Percentiles rank a stretch among this genome's conserved stretches.
phyloP scores from a whole-genome alignment of 2,797 vertebrate species.

The Cirrhinus molitorella region DNA sequence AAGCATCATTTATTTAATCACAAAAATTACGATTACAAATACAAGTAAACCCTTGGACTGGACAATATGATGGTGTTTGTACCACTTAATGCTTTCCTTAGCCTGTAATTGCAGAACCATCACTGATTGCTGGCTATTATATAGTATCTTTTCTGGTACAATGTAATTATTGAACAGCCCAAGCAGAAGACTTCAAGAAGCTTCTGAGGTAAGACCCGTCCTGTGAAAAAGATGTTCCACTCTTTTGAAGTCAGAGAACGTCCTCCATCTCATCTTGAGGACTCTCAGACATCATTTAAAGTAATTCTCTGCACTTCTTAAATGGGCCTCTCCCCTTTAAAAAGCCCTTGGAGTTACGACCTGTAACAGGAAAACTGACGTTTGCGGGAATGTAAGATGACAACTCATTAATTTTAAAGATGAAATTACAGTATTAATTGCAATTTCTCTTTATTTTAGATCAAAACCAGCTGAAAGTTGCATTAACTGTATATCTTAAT shows the following conservation, averaged over 20 bases:
- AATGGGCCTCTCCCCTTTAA: slow-evolving; percentile 26
- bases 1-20: background rate
- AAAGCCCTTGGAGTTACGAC: background rate
- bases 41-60: background rate
- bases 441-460: background rate
- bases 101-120: slow-evolving; percentile 10
- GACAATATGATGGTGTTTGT: slow-evolving; percentile 9
- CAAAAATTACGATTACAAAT: background rate
- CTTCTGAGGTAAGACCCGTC: slow-evolving; percentile 14
- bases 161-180: slow-evolving; percentile 31
- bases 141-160: background rate
- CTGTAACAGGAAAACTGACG: background rate
- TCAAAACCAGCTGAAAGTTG: background rate
- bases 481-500: background rate
- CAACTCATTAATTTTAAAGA: background rate
- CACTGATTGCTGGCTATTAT: slow-evolving; percentile 38
- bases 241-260: slow-evolving; percentile 31
- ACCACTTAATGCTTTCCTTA: slow-evolving; percentile 9
- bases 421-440: background rate
- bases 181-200: slow-evolving; percentile 35
- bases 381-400: background rate
- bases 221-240: slow-evolving; percentile 28
- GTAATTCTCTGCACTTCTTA: slow-evolving; percentile 34
- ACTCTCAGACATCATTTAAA: slow-evolving; percentile 41
- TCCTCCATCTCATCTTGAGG: slow-evolving; percentile 35